Base-by-base conservation (phyloP, 2,113 vertebrate species). In the Tyto alba region DNA sequence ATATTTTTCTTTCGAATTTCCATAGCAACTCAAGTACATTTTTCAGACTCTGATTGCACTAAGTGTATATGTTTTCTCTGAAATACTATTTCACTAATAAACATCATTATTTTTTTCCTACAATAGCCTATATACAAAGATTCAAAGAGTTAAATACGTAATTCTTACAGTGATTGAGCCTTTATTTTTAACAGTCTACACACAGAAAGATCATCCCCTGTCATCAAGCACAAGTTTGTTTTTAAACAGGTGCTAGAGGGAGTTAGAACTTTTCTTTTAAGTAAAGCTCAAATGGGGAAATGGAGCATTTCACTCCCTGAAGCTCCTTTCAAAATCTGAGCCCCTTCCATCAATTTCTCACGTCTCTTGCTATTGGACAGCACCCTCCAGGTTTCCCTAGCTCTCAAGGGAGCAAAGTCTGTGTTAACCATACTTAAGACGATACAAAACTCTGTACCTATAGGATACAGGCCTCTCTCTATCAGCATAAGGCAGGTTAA, bases 31-130 rank as follows among this genome's bases (percentile, higher is more conserved):
- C 47, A 77, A 69, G 43, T 26, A 81, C 23, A 43, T 45, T 78
- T 93, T 94, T 59, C 80, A 92, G 38, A 40, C 26, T 59, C 50
- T 67, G 66, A 85, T 6, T 82, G 34, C 52, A 84, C 40, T 55
- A 73, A 56, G 27, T 1, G 0, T 38, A 36, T 13, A 41, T 3
- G 5, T 27, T 76, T 90, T 71, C 47, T 91, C 72, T 87, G 17
- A 93, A 79, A 88, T 55, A 69, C 36, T 45, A 45, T n/a, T 86
- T 90, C 92, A 89, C 83, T 80, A 94, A 93, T 80, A 93, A 94
- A 74, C 60, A 87, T 93, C 2, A 26, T 13, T 1, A 3, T 13
- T 81, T 79, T 81, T 88, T 77, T 67, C 45, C 79, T 85, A 77
- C 34, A 30, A 29, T 11, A 59, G 83, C 57, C 68, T 74, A 72